Evolutionary conservation across 1,140 invertebrate species (phyloP).

Genomic region (Apocrypta bakeri): DNA sequence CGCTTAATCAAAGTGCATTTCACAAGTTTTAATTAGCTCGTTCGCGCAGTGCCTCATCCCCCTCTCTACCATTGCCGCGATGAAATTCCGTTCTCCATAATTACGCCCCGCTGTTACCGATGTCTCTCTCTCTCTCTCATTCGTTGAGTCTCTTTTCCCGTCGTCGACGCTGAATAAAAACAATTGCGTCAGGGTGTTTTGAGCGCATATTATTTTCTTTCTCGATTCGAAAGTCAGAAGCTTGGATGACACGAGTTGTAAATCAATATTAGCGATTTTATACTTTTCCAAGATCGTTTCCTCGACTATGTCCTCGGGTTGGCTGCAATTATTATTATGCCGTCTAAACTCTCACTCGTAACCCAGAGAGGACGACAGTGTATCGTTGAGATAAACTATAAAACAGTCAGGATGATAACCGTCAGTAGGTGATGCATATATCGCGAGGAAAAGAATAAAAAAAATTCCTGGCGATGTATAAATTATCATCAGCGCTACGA

Average conservation of each 20-base stretch:
- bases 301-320: no score
- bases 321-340: slow-evolving; percentile 21
- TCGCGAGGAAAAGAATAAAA: not conserved
- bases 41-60: slow-evolving; percentile 12
- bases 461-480: not conserved
- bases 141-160: not conserved
- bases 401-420: no score
- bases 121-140: not conserved
- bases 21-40: slow-evolving; percentile 56
- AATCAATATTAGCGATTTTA: no score
- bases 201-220: not conserved
- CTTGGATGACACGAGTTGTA: not conserved
- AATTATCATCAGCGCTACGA: slow-evolving; percentile 27
- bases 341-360: not conserved
- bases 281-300: no score
- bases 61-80: slow-evolving; percentile 9
- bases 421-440: not conserved
- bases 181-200: not conserved
- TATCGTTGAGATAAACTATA: no score
- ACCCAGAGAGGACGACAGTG: no score
- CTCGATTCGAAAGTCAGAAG: not conserved
- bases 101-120: not conserved
- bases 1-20: slow-evolving; percentile 52
- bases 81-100: slow-evolving; percentile 37
- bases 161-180: not conserved